Base-by-base conservation (phyloP, 2,797 vertebrate species). In the Tadarida brasiliensis region DNA sequence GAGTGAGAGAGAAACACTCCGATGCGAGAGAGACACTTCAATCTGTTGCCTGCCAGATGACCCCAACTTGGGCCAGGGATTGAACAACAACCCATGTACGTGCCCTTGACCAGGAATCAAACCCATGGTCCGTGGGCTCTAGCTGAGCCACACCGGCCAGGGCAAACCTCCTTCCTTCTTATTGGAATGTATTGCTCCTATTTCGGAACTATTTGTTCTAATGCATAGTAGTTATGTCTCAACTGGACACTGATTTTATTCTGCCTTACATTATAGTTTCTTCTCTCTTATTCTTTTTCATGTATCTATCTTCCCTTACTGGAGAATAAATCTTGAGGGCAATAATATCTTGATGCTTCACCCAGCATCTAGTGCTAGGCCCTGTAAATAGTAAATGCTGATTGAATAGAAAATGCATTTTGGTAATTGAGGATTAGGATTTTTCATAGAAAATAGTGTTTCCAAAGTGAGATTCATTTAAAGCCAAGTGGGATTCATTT, bases 211-310 rank as follows among this genome's bases (percentile, higher is more conserved):
- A 10, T 90, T 63, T 15, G 20, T 82, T 83, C 57, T 39, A 49
- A 47, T 57, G 26, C 35, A 5, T 44, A n/a, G n/a, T 56, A 47
- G 20, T 67, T 73, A 3, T n/a, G 11, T 90, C 12, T 87, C 24
- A 81, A 1, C 87, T 92, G 67, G 70, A 16, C 61, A 68, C 47
- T 76, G 35, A 59, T 80, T 92, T 90, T 71, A n/a, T 94, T 92
- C 44, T 73, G 49, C 56, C 24, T 87, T 70, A 63, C 7, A 4
- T 44, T 47, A 22, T 54, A 56, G 26, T 28, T 61, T 90, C 16
- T 70, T 57, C 14, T 47, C 3, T 73, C 68, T 73, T 70, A 51
- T 76, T 59, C 10, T 35, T 61, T 87, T 57, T 63, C 22, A 11
- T 59, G 17, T 68, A 44, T 39, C 9, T 65, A 2, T 63, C 59